These are phyloP conservation scores for Junco hyemalis DNA, from an alignment of 2,113 vertebrate species.

Conservation along the genomic window DNA sequence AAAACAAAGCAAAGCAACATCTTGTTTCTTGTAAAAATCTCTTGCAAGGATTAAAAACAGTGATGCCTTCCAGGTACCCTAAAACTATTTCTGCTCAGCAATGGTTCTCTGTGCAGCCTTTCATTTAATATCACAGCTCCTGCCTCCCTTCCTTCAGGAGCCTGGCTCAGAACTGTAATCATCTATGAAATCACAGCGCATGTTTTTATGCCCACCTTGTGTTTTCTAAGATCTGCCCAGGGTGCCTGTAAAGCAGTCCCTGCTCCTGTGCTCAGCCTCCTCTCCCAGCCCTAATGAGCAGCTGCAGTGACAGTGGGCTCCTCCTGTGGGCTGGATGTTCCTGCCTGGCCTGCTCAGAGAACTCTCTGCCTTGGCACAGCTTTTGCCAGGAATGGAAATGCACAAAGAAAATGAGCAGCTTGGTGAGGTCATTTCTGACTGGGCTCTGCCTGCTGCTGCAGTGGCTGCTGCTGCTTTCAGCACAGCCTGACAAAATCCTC, in stretches of 20 bases:
- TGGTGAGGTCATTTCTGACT: constrained; percentile 24
- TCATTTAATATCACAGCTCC: not conserved
- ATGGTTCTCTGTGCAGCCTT: constrained; percentile 8
- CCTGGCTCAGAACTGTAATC: not conserved
- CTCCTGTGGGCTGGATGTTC: not conserved
- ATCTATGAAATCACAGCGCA: not conserved
- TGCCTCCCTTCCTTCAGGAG: not conserved
- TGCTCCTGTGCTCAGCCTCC: not conserved
- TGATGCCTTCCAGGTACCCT: not conserved
- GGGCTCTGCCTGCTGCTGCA: constrained; percentile 11
- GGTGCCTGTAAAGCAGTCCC: not conserved
- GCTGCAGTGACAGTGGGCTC: not conserved
- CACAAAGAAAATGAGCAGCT: not conserved
- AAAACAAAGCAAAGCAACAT: constrained; percentile 3
- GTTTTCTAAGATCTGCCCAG: not conserved
- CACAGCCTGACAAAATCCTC: constrained; percentile 7
- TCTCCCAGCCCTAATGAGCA: not conserved
- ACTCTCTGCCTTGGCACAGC: not conserved
- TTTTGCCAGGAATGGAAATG: constrained; percentile 4
- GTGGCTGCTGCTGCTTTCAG: not conserved
- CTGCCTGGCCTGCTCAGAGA: not conserved
- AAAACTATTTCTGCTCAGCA: not conserved
- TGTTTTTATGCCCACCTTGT: not conserved
- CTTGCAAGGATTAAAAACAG: not conserved
- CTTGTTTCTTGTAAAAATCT: constrained; percentile 18